phyloP scores from a whole-genome alignment of 2,888 invertebrate species.

The Tanytarsus gracilentus region DNA sequence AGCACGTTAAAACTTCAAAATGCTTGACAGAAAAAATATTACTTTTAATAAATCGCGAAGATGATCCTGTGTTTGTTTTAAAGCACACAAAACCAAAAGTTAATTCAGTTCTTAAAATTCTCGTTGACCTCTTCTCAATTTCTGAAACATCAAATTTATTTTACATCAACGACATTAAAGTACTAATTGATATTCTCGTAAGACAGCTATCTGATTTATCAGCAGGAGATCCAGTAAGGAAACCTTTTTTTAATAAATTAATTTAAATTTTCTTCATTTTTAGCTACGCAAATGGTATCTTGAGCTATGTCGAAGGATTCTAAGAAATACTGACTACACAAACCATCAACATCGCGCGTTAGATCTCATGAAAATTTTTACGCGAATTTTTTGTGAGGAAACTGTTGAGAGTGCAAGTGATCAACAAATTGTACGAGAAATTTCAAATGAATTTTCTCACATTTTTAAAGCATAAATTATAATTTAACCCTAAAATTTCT shows the following conservation, averaged over 20 bases:
- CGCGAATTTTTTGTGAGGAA: conserved; percentile 78
- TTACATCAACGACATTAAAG: conserved; percentile 91
- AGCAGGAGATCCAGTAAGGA: conserved; percentile 72
- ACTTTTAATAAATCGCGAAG: conserved; percentile 81
- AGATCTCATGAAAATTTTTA: conserved; percentile 75
- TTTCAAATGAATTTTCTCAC: conserved; percentile 77
- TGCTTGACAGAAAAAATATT: conserved; percentile 85
- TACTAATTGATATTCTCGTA: conserved; percentile 86
- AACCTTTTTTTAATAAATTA: conserved; percentile 29
- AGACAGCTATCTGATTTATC: conserved; percentile 83
- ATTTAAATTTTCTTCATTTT: conserved; percentile 31
- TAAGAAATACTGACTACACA: conserved; percentile 71
- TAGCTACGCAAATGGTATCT: conserved; percentile 71
- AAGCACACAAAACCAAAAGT: conserved; percentile 70
- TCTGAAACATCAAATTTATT: conserved; percentile 74
- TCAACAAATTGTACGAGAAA: conserved; percentile 68
- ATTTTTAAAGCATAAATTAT: conserved; percentile 59
- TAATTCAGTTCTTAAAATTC: conserved; percentile 81
- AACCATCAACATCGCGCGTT: conserved; percentile 71
- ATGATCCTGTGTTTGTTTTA: conserved; percentile 78
- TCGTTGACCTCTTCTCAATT: conserved; percentile 74
- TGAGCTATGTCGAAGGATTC: conserved; percentile 66
- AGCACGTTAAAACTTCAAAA: conserved; percentile 64
- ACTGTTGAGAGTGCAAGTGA: conserved; percentile 62
- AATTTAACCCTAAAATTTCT: too few species aligned